Conservation (phyloP, 37 sponge, comb jelly and placozoan species). For the Diacarnus erythraeanus region DNA sequence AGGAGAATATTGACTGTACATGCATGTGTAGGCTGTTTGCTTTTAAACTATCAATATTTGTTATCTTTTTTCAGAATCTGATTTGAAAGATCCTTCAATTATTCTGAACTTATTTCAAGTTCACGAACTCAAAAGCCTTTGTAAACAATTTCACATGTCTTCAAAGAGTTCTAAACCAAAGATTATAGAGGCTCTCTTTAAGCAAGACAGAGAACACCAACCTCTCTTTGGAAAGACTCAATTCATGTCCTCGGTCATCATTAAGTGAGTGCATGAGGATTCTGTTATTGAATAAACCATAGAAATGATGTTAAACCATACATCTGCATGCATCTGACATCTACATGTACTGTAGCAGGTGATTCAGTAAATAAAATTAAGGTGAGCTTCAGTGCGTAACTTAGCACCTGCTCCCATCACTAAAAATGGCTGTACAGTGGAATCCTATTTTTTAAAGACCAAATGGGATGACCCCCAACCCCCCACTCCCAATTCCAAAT, state of each 20-base stretch:
- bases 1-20: too few relatives aligned
- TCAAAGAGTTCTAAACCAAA: conserved; percentile 26
- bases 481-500: neutral
- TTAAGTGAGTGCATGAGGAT: conserved; percentile 40
- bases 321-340: too few relatives aligned
- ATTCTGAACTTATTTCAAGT: conserved; percentile 50
- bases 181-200: conserved; percentile 36
- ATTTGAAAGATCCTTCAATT: conserved; percentile 33
- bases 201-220: conserved; percentile 44
- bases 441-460: too few relatives aligned
- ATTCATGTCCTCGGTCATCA: conserved; percentile 22
- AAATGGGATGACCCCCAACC: neutral
- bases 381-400: too few relatives aligned
- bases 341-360: too few relatives aligned
- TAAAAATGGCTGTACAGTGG: too few relatives aligned
- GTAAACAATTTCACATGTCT: conserved; percentile 53
- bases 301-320: too few relatives aligned
- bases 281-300: too few relatives aligned
- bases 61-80: conserved; percentile 21
- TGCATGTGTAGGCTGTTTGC: conserved; percentile 9
- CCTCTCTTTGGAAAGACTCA: conserved; percentile 57
- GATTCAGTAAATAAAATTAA: too few relatives aligned
- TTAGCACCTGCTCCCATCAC: too few relatives aligned
- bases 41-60: conserved; percentile 8
- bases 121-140: conserved; percentile 47